Evolutionary conservation across 2,797 vertebrate genomes (phyloP), one percentile per base, ranked within the genome.

Genomic region (Acanthopagrus latus): DNA sequence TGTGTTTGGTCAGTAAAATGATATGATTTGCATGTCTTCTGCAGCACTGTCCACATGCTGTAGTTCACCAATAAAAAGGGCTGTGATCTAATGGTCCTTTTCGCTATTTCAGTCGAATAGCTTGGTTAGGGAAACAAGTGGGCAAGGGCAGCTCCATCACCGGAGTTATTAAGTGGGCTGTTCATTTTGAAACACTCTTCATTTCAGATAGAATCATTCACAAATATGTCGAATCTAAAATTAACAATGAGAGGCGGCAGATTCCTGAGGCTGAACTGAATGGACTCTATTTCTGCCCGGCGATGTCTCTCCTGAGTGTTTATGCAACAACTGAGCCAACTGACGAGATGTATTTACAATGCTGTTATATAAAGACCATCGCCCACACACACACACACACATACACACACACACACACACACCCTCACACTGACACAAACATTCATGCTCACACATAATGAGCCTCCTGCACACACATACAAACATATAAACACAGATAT

Each of bases 321-420:
- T 76, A 74, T 56, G 85, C 75, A 84, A 76, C 74, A 66, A 7
- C 74, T 65, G 76, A 65, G 70, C 56, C 25, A 12, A 80, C 64
- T 59, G 83, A 84, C 41, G 65, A 77, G 72, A 59, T 21, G 47
- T 50, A 66, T 88, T 90, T 86, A 64, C 75, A 85, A 52, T 27
- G 48, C 50, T 48, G 80, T 86, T 92, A 78, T 60, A 76, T 90
- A 85, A 91, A 88, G 70, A 70, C 9, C 27, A 18, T 57, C 72
- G 55, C 77, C 47, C 62, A 70, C 84, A 57, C 74, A 33, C 48
- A 50, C 6, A 38, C 59, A 51, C 44, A 83, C 52, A 29, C 5
- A 84, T 54, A 12, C 43, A 44, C 44, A 18, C 38, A 46, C 1
- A 33, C 25, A 33, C 6, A 38, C 59, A 51, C 44, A 83, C 52